A percentile compares a stretch with the other conserved stretches of the same genome.
These are phyloP conservation scores for Cladorhizidae sp. DNA, from an alignment of 37 sponge, comb jelly and placozoan genomes.

Conservation along the genomic window DNA sequence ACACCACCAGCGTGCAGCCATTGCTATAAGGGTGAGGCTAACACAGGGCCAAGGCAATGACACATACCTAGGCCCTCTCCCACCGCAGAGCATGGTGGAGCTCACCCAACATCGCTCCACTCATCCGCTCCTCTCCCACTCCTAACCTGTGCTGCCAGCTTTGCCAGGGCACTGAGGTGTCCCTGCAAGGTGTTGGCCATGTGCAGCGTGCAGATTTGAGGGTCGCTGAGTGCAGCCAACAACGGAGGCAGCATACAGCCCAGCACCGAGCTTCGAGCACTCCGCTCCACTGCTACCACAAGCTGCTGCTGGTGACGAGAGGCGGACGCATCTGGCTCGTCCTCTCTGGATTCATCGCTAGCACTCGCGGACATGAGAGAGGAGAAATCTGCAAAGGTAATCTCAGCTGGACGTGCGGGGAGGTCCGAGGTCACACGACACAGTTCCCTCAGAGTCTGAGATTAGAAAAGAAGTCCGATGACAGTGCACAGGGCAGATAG, in stretches of 20 bases:
- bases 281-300: conserved; percentile 41
- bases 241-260: conserved; percentile 52
- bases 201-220: conserved; percentile 9
- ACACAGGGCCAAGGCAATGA: neutral
- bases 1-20: neutral
- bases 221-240: conserved; percentile 45
- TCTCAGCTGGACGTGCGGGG: neutral
- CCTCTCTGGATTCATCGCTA: neutral
- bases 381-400: neutral
- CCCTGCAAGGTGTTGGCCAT: conserved; percentile 48
- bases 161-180: conserved; percentile 25
- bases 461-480: neutral
- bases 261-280: conserved; percentile 23
- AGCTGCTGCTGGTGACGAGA: neutral
- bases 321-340: neutral
- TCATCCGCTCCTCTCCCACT: neutral
- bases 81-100: no score
- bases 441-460: conserved; percentile 33
- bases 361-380: neutral
- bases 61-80: no score
- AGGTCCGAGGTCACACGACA: neutral
- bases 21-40: neutral
- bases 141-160: conserved; percentile 51
- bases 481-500: neutral
- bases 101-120: neutral